These are phyloP conservation scores for Hippocampus guttulatus DNA, from an alignment of 2,113 vertebrate genomes.

Conservation along the genomic window DNA sequence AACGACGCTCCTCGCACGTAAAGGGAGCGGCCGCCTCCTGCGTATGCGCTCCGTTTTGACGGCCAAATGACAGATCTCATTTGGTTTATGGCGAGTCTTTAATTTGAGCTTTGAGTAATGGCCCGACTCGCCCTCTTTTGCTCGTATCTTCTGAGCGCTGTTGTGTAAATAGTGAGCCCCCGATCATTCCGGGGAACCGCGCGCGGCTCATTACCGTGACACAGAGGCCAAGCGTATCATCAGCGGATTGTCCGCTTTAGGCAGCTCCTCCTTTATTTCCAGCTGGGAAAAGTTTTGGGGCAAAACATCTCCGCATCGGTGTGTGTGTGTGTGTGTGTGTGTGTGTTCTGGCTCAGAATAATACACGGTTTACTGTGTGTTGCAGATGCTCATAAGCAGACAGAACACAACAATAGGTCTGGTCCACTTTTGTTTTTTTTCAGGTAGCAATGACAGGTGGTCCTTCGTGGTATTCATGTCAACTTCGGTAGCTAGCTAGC, in stretches of 20 bases:
- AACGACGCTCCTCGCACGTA: conserved; percentile 33
- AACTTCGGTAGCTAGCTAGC: too few species aligned
- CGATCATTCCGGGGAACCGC: conserved; percentile 42
- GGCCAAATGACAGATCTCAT: conserved; percentile 62
- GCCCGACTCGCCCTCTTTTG: conserved; percentile 50
- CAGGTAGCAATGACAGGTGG: neutral
- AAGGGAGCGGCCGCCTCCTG: conserved; percentile 41
- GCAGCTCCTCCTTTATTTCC: conserved; percentile 29
- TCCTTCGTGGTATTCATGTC: neutral
- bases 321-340: conserved; percentile 9
- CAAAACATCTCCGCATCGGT: conserved; percentile 14
- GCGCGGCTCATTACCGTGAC: conserved; percentile 34
- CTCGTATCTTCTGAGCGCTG: conserved; percentile 51
- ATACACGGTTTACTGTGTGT: conserved; percentile 21
- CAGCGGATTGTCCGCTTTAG: conserved; percentile 11
- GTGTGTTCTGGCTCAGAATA: conserved; percentile 20
- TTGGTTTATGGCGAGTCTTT: conserved; percentile 57
- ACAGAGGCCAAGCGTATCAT: conserved; percentile 31
- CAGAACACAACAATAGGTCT: neutral
- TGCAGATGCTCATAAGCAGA: conserved; percentile 24
- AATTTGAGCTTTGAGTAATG: conserved; percentile 63
- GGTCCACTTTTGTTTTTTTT: conserved; percentile 40
- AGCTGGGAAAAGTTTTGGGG: conserved; percentile 14
- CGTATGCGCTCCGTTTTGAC: conserved; percentile 44
- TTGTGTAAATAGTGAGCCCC: conserved; percentile 56